Evolutionary conservation across 2,797 vertebrate species (phyloP), one percentile per base, ranked within the genome.

Genomic region (Arrhamphus sclerolepis): DNA sequence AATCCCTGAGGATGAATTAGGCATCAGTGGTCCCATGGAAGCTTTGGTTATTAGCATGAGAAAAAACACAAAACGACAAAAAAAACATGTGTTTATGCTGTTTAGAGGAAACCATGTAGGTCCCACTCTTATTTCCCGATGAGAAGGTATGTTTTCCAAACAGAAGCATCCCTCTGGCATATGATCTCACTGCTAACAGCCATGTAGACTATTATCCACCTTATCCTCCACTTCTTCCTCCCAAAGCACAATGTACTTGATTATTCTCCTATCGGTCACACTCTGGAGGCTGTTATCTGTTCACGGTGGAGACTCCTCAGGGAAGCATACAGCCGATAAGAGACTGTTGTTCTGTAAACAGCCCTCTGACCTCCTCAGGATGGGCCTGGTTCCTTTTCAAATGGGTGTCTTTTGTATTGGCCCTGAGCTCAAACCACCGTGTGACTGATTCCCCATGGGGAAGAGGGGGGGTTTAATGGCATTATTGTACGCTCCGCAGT

Each of bases 331-430:
- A 55, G 76, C 85, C 21, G 83, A 87, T 87, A 84, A 87, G 82
- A 83, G 81, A 79, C 78, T 76, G 82, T 89, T 89, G 86, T 88
- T 90, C 86, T 84, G 87, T 87, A 90, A 89, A 89, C 84, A 88
- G 79, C 75, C 86, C 83, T 83, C 77, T 89, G 82, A 86, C 90
- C 80, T 87, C 75, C 78, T 66, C 78, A 9, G 79, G 81, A 80
- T 78, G 58, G 64, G 72, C 57, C 80, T 34, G 78, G 70, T 71
- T 81, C 62, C 47, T 51, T 84, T 78, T 88, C 73, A 82, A 79
- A 85, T 17, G 50, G 72, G 55, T 56, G 56, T 63, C 71, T 82
- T 81, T 81, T 81, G 69, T 81, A 52, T 72, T 29, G 68, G 76
- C 84, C 76, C 49, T 1, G 13, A 84, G 85, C 82, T 72, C 77